Evolutionary conservation across 2,113 vertebrate species (phyloP).

Genomic region (Nesospiza acunhae): DNA sequence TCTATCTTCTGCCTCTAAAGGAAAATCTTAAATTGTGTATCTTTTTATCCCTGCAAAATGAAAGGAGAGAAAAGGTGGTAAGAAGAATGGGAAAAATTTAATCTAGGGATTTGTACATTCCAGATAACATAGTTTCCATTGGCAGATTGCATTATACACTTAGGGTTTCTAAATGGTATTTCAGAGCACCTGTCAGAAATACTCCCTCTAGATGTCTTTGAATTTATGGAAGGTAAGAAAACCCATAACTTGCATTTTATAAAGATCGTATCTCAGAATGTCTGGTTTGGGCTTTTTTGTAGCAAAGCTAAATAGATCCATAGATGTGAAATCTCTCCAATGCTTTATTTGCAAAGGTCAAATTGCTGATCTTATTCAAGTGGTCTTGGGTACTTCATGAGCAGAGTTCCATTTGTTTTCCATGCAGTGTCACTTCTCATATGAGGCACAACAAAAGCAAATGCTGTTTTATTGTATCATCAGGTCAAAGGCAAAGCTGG

Average conservation of each 20-base stretch:
- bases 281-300: neutral
- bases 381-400: neutral
- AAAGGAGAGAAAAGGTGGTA: neutral
- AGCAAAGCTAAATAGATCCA: neutral
- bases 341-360: neutral
- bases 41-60: neutral
- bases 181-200: neutral
- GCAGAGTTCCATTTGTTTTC: neutral
- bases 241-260: neutral
- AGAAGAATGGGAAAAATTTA: neutral
- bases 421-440: neutral
- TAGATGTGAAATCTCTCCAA: neutral
- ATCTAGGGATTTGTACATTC: neutral
- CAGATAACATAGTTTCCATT: neutral
- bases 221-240: neutral
- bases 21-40: neutral
- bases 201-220: neutral
- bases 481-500: neutral
- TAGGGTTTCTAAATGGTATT: neutral
- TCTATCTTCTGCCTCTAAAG: neutral
- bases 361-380: neutral
- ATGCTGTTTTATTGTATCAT: neutral
- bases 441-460: neutral
- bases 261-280: neutral
- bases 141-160: neutral